Percentiles rank a stretch among this genome's conserved stretches.
Conservation (phyloP, 2,888 invertebrate genomes). For the Phengaris arion region DNA sequence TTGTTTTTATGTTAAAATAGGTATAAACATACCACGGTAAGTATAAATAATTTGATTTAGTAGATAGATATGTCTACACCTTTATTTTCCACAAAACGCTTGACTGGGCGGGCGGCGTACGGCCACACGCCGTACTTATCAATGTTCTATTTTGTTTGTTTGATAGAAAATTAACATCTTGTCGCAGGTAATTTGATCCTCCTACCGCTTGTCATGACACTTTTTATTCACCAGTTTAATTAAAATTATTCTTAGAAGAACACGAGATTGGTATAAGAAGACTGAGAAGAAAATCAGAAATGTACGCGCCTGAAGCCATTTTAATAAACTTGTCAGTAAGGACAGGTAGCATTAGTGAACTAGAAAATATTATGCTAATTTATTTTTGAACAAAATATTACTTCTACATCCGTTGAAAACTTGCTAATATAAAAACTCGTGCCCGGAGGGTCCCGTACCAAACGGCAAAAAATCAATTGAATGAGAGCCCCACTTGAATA, state of each 20-base stretch:
- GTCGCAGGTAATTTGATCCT: conserved; percentile 32
- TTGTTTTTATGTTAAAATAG: too few species aligned
- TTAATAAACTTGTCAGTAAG: not conserved
- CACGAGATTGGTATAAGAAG: not conserved
- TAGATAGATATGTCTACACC: not conserved
- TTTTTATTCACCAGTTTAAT: not conserved
- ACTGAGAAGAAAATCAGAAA: not conserved
- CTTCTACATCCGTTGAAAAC: too few species aligned
- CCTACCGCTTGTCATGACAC: not conserved
- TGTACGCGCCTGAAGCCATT: not conserved
- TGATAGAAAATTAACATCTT: conserved; percentile 20
- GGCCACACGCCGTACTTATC: conserved; percentile 42
- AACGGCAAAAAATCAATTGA: too few species aligned
- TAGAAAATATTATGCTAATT: not conserved
- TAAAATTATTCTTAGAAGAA: not conserved
- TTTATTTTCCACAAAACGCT: not conserved
- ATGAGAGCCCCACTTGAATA: too few species aligned
- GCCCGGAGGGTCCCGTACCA: too few species aligned
- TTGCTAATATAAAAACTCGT: too few species aligned
- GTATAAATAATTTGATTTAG: too few species aligned
- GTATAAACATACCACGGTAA: too few species aligned
- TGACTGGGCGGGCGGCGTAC: conserved; percentile 40
- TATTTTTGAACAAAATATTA: not conserved
- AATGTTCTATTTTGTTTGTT: conserved; percentile 33
- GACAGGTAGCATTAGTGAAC: not conserved